phyloP scores from a whole-genome alignment of 2,113 vertebrate genomes.

The Lasiurus borealis region DNA sequence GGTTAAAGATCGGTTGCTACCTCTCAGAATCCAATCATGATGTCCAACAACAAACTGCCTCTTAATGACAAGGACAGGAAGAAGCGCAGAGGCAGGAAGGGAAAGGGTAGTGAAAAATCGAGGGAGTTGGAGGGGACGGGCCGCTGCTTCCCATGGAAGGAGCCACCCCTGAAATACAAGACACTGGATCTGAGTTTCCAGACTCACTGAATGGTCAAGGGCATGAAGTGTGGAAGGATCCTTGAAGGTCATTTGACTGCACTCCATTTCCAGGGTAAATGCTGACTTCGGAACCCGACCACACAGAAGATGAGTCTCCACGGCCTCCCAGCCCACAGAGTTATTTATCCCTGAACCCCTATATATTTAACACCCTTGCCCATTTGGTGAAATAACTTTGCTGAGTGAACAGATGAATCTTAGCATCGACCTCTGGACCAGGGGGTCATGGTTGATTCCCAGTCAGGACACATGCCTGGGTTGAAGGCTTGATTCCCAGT shows the following conservation, averaged over 20 bases:
- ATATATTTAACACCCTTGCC: conserved; percentile 1
- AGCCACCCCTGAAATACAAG: background rate
- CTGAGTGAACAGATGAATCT: background rate
- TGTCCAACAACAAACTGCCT: background rate
- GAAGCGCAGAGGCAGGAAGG: background rate
- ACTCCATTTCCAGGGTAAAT: background rate
- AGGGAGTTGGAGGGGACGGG: fast-evolving
- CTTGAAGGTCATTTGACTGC: background rate
- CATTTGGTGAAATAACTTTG: background rate
- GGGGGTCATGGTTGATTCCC: too few relatives aligned
- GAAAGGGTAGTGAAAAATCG: fast-evolving
- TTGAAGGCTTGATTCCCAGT: too few relatives aligned
- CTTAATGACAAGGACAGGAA: background rate
- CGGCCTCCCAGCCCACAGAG: background rate
- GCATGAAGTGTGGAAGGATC: background rate
- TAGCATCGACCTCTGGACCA: too few relatives aligned
- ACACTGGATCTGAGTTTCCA: background rate
- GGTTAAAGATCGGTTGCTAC: background rate
- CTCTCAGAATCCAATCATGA: background rate
- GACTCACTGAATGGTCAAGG: background rate
- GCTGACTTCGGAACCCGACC: conserved; percentile 13
- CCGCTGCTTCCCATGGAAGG: background rate
- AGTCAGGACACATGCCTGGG: too few relatives aligned
- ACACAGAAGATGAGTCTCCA: background rate
- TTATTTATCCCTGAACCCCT: background rate